These are phyloP conservation scores for Stegophylla sp. DNA, from an alignment of 2,888 invertebrate species.

Conservation along the genomic window DNA sequence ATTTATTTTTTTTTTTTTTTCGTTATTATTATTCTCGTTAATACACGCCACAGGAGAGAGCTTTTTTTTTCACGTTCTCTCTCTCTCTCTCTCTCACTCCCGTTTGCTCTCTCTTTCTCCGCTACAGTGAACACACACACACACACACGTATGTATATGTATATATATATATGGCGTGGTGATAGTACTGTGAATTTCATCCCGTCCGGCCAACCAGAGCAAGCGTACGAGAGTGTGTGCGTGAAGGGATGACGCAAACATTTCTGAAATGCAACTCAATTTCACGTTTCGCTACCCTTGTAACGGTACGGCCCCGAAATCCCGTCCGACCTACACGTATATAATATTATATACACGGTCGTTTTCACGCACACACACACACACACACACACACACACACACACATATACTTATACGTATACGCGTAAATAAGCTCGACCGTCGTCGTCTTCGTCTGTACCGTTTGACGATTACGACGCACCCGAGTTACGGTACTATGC, in stretches of 20 bases:
- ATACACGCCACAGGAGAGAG: background rate
- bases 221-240: slow-evolving; percentile 47
- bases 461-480: slow-evolving; percentile 24
- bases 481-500: background rate
- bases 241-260: slow-evolving; percentile 60
- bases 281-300: slow-evolving; percentile 62
- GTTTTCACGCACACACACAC: background rate
- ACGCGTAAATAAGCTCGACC: background rate
- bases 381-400: background rate
- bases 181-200: slow-evolving; percentile 47
- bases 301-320: slow-evolving; percentile 59
- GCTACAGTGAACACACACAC: background rate
- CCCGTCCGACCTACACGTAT: slow-evolving; percentile 48
- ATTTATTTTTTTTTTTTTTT: too few species aligned
- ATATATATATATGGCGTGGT: background rate
- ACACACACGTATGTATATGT: background rate
- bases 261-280: slow-evolving; percentile 62
- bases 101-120: background rate
- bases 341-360: background rate
- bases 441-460: slow-evolving; percentile 6
- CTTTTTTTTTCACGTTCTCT: slow-evolving; percentile 25
- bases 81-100: too few species aligned
- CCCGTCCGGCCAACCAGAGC: slow-evolving; percentile 37
- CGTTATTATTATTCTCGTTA: background rate
- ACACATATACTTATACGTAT: too few species aligned